A percentile compares a stretch with the other conserved stretches of the same genome.
Evolutionary conservation across 2,113 vertebrate species (phyloP).

Genomic region (Procapra przewalskii): DNA sequence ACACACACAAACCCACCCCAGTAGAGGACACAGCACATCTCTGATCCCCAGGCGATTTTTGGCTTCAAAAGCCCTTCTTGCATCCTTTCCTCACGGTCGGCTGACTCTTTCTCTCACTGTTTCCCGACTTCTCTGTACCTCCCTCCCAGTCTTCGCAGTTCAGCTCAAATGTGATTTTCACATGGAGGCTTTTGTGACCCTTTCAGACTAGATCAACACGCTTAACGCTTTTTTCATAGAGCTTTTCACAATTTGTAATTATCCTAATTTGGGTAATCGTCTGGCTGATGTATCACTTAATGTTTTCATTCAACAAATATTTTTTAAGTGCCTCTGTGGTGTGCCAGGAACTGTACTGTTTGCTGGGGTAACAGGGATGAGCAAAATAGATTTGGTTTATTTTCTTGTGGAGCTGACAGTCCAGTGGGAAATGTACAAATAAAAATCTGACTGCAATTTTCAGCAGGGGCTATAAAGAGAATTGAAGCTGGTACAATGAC

Average conservation of each 20-base stretch:
- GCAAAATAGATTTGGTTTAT: neutral
- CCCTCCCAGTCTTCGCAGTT: neutral
- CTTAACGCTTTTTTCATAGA: neutral
- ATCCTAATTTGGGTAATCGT: neutral
- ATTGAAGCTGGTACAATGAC: neutral
- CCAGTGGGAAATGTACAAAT: neutral
- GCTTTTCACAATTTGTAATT: neutral
- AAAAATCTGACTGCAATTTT: neutral
- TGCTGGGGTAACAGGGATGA: neutral
- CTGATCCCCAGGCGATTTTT: neutral
- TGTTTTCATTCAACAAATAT: slow-evolving; percentile 1
- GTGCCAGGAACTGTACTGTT: neutral
- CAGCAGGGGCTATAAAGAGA: neutral
- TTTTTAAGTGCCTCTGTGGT: neutral
- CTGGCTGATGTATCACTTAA: neutral
- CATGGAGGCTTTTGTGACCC: neutral
- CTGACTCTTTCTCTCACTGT: neutral
- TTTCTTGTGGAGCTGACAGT: neutral
- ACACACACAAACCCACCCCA: neutral
- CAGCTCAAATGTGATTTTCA: neutral
- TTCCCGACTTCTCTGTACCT: neutral
- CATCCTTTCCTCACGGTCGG: neutral
- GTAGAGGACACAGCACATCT: neutral
- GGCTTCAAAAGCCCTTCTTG: neutral
- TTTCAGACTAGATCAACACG: neutral